Evolutionary conservation across 2,797 vertebrate species (phyloP).

Genomic region (Chrysocyon brachyurus): DNA sequence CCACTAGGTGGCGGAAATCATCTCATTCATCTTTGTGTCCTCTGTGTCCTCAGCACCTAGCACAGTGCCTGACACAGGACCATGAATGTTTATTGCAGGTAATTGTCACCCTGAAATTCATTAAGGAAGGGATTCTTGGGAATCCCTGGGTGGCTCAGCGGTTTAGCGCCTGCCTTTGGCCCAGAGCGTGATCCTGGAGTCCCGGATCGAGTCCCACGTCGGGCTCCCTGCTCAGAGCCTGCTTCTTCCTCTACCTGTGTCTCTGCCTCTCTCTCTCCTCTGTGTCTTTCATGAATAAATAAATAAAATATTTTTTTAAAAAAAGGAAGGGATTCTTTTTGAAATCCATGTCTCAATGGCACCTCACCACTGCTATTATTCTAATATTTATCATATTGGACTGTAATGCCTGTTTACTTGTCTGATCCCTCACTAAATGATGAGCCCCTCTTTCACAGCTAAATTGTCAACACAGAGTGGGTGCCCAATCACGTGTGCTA

Average conservation of each 20-base stretch:
- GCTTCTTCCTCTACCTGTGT: too few relatives aligned
- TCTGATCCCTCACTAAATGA: constrained; percentile 11
- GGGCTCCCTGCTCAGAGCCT: too few relatives aligned
- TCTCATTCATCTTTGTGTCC: constrained; percentile 44
- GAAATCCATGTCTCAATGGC: neutral
- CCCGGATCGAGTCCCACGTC: too few relatives aligned
- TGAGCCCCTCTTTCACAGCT: neutral
- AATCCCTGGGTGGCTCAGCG: too few relatives aligned
- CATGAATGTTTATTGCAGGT: neutral
- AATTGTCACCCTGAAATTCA: constrained; percentile 39
- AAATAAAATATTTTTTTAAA: too few relatives aligned
- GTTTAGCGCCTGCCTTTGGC: too few relatives aligned
- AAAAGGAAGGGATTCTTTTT: neutral
- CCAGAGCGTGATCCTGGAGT: too few relatives aligned
- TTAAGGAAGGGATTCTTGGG: neutral
- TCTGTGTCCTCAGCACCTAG: constrained; percentile 45
- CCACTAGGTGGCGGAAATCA: constrained; percentile 81
- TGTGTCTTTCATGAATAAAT: too few relatives aligned
- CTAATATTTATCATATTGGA: neutral
- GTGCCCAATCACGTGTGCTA: neutral
- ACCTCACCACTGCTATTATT: neutral
- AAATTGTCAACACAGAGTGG: neutral
- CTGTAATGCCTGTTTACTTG: neutral
- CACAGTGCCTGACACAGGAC: constrained; percentile 68
- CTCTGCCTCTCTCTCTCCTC: too few relatives aligned